These are phyloP conservation scores for Daphoenositta chrysoptera DNA, from an alignment of 2,113 vertebrate genomes.

Conservation along the genomic window DNA sequence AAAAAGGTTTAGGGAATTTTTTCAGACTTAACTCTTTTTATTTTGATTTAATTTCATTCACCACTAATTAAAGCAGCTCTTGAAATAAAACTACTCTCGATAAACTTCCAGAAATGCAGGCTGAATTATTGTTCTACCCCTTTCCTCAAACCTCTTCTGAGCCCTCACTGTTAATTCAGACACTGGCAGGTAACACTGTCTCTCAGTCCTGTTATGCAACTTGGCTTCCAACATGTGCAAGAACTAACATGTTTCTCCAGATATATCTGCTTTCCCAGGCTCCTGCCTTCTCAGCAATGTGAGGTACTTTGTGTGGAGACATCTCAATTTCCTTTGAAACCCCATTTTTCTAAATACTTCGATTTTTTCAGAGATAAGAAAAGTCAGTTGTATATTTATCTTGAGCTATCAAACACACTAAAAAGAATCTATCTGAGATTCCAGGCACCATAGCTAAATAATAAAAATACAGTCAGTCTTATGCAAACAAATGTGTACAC, in stretches of 20 bases:
- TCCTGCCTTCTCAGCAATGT: neutral
- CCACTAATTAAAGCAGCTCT: neutral
- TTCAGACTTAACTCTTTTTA: neutral
- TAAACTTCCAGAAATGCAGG: neutral
- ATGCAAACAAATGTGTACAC: neutral
- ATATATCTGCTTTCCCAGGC: conserved; percentile 20
- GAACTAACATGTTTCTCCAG: neutral
- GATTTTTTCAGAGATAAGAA: conserved; percentile 3
- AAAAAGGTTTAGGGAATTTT: neutral
- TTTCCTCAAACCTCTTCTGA: neutral
- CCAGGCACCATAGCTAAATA: conserved; percentile 4
- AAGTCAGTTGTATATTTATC: conserved; percentile 34
- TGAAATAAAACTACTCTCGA: neutral
- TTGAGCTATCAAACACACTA: neutral
- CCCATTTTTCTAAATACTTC: neutral
- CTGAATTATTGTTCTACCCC: neutral
- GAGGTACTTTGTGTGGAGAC: neutral
- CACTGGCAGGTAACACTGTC: neutral
- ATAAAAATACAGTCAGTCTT: conserved; percentile 28
- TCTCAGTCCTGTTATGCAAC: conserved; percentile 9
- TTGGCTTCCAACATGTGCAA: conserved; percentile 11
- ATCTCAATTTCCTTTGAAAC: conserved; percentile 16
- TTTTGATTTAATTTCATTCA: neutral
- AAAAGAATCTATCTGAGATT: neutral
- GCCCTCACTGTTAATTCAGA: neutral